Evolutionary conservation across 1,140 invertebrate genomes (phyloP).

Genomic region (Portunus trituberculatus): DNA sequence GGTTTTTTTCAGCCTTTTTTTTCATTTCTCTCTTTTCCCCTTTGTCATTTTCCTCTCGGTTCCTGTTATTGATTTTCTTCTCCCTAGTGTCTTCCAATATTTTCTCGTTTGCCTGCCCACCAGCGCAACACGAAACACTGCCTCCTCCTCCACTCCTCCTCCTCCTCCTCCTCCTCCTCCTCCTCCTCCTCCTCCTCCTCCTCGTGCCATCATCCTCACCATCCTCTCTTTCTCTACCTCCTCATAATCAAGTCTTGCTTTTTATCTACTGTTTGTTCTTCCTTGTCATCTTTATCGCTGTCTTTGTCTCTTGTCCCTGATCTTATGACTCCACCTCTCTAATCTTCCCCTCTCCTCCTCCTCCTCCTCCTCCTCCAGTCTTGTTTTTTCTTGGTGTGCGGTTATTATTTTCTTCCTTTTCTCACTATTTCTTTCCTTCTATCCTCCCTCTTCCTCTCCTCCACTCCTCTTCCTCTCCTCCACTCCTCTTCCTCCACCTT

Average conservation of each 20-base stretch:
- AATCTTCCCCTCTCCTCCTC: not conserved
- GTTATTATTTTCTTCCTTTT: not conserved
- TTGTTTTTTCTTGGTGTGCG: not conserved
- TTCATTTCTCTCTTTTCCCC: not conserved
- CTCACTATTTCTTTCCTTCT: not conserved
- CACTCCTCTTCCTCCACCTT: not conserved
- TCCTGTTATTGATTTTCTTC: conserved; percentile 10
- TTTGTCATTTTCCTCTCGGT: conserved; percentile 15
- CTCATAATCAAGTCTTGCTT: not conserved
- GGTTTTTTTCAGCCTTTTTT: not conserved
- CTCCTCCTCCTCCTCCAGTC: not conserved
- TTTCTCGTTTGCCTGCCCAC: conserved; percentile 10
- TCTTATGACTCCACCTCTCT: not conserved
- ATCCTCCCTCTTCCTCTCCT: not conserved
- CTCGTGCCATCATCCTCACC: not conserved
- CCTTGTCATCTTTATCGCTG: not conserved
- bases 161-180: not conserved
- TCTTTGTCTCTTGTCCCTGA: not conserved
- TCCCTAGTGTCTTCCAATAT: not conserved
- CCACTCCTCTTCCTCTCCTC: not conserved
- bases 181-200: not conserved
- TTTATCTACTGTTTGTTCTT: not conserved
- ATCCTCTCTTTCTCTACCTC: not conserved
- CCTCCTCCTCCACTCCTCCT: not conserved
- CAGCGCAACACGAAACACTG: not conserved